phyloP scores from a whole-genome alignment of 2,113 vertebrate species.

The Meleagris gallopavo region DNA sequence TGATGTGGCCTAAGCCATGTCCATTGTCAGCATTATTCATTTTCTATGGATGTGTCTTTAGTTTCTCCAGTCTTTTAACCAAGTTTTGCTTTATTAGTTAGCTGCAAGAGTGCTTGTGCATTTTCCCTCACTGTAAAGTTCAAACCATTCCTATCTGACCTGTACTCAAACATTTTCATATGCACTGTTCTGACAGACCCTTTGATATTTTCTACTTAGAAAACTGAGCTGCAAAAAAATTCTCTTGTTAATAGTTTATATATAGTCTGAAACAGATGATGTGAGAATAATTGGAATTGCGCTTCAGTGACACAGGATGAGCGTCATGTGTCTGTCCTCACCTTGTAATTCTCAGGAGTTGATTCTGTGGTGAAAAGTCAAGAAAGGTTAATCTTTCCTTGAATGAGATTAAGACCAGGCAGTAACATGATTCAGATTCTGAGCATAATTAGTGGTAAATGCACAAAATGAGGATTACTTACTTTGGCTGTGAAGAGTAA shows the following conservation, averaged over 20 bases:
- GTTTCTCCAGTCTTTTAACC: neutral
- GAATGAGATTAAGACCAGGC: conserved; percentile 33
- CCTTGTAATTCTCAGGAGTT: neutral
- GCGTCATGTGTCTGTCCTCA: neutral
- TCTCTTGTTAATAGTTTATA: neutral
- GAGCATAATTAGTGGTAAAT: conserved; percentile 10
- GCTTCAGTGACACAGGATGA: neutral
- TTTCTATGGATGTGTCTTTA: neutral
- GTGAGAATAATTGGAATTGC: neutral
- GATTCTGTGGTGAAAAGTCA: conserved; percentile 57
- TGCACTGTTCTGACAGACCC: neutral
- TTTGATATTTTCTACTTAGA: neutral
- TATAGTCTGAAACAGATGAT: neutral
- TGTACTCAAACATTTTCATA: neutral
- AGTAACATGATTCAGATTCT: conserved; percentile 19
- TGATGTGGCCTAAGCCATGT: neutral
- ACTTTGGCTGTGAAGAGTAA: neutral
- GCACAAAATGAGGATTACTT: neutral
- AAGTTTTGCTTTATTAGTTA: neutral
- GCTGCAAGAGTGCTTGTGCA: neutral
- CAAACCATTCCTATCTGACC: neutral
- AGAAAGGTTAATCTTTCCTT: conserved; percentile 64
- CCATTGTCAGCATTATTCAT: neutral
- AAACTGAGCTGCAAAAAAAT: neutral
- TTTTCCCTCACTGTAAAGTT: neutral